phyloP scores from a whole-genome alignment of 2,113 vertebrate species.

The Gambusia affinis region DNA sequence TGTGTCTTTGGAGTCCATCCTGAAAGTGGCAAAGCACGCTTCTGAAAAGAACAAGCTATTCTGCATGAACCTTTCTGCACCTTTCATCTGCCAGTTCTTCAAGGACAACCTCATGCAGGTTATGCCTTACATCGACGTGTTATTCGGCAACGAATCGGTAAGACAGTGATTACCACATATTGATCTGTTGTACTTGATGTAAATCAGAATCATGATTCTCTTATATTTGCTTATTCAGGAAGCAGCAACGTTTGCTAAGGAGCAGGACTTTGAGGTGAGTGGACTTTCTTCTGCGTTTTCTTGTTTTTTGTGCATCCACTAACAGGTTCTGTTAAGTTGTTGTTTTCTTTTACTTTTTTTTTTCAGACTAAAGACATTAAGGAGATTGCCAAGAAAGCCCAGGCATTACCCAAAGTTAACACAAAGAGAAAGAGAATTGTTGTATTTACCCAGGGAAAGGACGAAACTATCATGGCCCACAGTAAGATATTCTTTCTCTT shows the following conservation, averaged over 20 bases:
- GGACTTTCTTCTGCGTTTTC: slow-evolving; percentile 45
- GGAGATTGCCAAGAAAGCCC: slow-evolving; percentile 91
- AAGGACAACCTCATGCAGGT: slow-evolving; percentile 94
- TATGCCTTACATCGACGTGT: slow-evolving; percentile 93
- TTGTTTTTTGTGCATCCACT: neutral
- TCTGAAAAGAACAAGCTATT: slow-evolving; percentile 93
- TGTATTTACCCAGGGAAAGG: slow-evolving; percentile 93
- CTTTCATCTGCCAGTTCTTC: slow-evolving; percentile 96
- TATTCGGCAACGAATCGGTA: slow-evolving; percentile 96
- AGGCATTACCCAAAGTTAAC: slow-evolving; percentile 91
- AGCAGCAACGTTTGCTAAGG: slow-evolving; percentile 90
- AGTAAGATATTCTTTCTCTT: slow-evolving; percentile 72
- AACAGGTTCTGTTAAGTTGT: neutral
- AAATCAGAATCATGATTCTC: neutral
- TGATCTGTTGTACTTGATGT: neutral
- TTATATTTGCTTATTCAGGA: slow-evolving; percentile 82
- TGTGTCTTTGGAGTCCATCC: slow-evolving; percentile 92
- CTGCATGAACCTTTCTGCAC: slow-evolving; percentile 94
- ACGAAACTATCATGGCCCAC: slow-evolving; percentile 86
- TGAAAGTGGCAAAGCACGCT: slow-evolving; percentile 92
- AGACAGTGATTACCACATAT: slow-evolving; percentile 46
- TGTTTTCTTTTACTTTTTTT: slow-evolving; percentile 43
- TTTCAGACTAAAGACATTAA: slow-evolving; percentile 90
- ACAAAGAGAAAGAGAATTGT: slow-evolving; percentile 87
- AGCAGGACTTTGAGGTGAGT: slow-evolving; percentile 95